Conservation (phyloP, 37 sponge, comb jelly and placozoan species). For the Cliona cf. orientalis region DNA sequence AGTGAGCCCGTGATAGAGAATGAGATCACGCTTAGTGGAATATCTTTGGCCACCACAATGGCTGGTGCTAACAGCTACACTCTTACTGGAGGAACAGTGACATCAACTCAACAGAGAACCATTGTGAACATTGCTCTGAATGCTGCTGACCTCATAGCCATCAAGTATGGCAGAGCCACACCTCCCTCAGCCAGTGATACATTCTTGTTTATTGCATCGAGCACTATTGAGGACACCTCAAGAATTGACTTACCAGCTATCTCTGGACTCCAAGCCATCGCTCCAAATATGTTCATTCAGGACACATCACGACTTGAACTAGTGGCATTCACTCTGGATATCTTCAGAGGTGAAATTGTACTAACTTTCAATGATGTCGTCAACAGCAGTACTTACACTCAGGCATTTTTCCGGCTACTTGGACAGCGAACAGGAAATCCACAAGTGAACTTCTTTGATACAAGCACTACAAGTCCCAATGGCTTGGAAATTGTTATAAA, state of each 20-base stretch:
- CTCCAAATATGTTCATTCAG: slow-evolving; percentile 42
- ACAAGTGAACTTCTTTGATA: background rate
- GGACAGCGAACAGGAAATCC: no score
- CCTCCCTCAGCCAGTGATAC: slow-evolving; percentile 46
- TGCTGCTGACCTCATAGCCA: slow-evolving; percentile 57
- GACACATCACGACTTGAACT: slow-evolving; percentile 54
- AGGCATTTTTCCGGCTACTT: background rate
- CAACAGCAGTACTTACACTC: slow-evolving; percentile 51
- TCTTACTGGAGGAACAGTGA: slow-evolving; percentile 72
- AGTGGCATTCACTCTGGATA: slow-evolving; percentile 62
- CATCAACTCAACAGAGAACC: slow-evolving; percentile 35
- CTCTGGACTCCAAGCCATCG: slow-evolving; percentile 9
- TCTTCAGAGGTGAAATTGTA: slow-evolving; percentile 69
- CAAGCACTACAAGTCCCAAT: background rate
- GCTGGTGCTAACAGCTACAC: slow-evolving; percentile 31
- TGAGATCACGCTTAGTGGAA: slow-evolving; percentile 14
- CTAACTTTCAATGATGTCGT: slow-evolving; percentile 87
- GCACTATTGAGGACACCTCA: slow-evolving; percentile 66
- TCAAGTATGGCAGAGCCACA: slow-evolving; percentile 51
- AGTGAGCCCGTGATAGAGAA: slow-evolving; percentile 71
- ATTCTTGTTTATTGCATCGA: slow-evolving; percentile 50
- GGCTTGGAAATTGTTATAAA: slow-evolving; percentile 31
- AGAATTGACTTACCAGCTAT: slow-evolving; percentile 36
- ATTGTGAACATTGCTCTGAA: slow-evolving; percentile 56
- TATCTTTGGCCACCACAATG: slow-evolving; percentile 50